Evolutionary conservation across 2,888 invertebrate species (phyloP).

Genomic region (Macropis europaea): DNA sequence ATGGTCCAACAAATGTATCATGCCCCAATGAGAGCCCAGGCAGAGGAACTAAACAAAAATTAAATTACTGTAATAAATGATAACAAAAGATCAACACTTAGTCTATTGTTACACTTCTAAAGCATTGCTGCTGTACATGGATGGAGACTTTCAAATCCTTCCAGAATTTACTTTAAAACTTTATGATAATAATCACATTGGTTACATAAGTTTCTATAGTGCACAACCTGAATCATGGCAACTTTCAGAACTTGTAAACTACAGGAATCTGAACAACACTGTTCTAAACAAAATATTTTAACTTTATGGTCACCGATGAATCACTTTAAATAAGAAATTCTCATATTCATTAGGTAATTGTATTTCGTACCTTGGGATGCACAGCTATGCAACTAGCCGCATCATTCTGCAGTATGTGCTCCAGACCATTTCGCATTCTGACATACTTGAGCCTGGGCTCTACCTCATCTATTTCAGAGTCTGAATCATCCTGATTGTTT

Average conservation of each 20-base stretch:
- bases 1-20: slow-evolving; percentile 94
- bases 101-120: too few relatives aligned
- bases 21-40: slow-evolving; percentile 95
- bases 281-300: slow-evolving; percentile 17
- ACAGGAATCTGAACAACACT: background rate
- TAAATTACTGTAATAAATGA: slow-evolving; percentile 8
- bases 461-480: slow-evolving; percentile 82
- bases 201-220: too few relatives aligned
- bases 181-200: too few relatives aligned
- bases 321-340: background rate
- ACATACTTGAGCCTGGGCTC: slow-evolving; percentile 96
- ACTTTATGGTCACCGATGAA: slow-evolving; percentile 12
- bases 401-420: slow-evolving; percentile 90
- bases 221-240: too few relatives aligned
- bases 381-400: slow-evolving; percentile 96
- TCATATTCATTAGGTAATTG: slow-evolving; percentile 6
- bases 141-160: too few relatives aligned
- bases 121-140: too few relatives aligned
- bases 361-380: slow-evolving; percentile 88
- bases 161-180: too few relatives aligned
- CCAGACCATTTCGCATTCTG: slow-evolving; percentile 92
- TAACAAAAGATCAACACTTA: background rate
- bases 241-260: too few relatives aligned
- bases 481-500: slow-evolving; percentile 74
- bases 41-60: slow-evolving; percentile 88